Evolutionary conservation across 2,113 vertebrate genomes (phyloP).

Genomic region (Tachysurus vachellii): DNA sequence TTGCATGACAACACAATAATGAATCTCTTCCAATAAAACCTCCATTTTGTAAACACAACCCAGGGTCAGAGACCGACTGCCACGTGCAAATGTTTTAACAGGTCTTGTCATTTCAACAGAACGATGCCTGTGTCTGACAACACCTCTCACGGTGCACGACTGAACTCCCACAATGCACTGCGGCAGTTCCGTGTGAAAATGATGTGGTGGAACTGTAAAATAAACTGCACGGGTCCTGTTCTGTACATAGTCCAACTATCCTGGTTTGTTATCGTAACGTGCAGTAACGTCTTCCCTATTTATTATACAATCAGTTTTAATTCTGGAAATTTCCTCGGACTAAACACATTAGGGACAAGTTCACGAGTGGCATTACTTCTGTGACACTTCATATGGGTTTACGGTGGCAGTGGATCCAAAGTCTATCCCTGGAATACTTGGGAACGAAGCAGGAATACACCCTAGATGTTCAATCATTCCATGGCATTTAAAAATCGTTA

Average conservation of each 20-base stretch:
- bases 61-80: background rate
- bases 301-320: background rate
- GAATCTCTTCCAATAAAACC: slow-evolving; percentile 18
- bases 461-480: background rate
- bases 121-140: background rate
- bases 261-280: background rate
- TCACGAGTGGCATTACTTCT: background rate
- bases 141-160: background rate
- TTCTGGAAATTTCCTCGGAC: background rate
- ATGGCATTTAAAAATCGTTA: background rate
- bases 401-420: background rate
- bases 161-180: slow-evolving; percentile 3
- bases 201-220: background rate
- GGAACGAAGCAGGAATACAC: background rate
- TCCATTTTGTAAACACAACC: background rate
- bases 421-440: background rate
- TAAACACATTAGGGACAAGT: background rate
- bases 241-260: background rate
- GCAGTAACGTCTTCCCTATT: background rate
- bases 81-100: background rate
- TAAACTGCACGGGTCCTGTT: background rate
- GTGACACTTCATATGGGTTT: background rate
- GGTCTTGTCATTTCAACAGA: background rate
- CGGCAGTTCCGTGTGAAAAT: background rate
- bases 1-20: background rate